These are phyloP conservation scores for Andrena bicolor DNA, from an alignment of 2,888 invertebrate genomes.

Conservation along the genomic window DNA sequence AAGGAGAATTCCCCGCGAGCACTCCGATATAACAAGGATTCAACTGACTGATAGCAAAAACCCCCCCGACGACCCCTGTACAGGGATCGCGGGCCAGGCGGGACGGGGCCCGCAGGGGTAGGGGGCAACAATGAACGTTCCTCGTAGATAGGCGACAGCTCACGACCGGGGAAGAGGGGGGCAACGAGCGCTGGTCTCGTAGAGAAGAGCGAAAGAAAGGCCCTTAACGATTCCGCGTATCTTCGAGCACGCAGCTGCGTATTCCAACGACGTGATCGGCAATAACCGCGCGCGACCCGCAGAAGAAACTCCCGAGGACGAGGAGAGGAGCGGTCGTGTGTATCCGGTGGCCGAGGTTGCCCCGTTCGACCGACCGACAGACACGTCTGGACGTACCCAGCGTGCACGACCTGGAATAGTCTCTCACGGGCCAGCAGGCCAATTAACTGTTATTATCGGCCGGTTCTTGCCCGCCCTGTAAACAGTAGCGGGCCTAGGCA, in stretches of 20 bases:
- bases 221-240: slow-evolving; percentile 74
- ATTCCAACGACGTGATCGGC: slow-evolving; percentile 68
- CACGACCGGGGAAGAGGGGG: not conserved
- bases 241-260: slow-evolving; percentile 66
- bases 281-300: slow-evolving; percentile 59
- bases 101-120: not conserved
- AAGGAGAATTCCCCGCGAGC: slow-evolving; percentile 18
- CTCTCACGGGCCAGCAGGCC: slow-evolving; percentile 75
- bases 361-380: slow-evolving; percentile 52
- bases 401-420: slow-evolving; percentile 58
- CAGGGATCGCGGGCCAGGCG: not conserved
- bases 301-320: slow-evolving; percentile 48
- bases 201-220: slow-evolving; percentile 61
- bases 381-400: slow-evolving; percentile 65
- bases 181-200: slow-evolving; percentile 26
- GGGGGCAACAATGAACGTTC: slow-evolving; percentile 50
- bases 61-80: slow-evolving; percentile 27
- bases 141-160: slow-evolving; percentile 16
- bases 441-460: slow-evolving; percentile 80
- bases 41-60: slow-evolving; percentile 50
- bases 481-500: slow-evolving; percentile 56
- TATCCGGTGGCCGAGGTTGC: slow-evolving; percentile 28
- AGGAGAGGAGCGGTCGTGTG: slow-evolving; percentile 37
- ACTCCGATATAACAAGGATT: slow-evolving; percentile 58
- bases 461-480: slow-evolving; percentile 74